Conservation (phyloP, 2,113 vertebrate genomes). For the Anguilla japonica region DNA sequence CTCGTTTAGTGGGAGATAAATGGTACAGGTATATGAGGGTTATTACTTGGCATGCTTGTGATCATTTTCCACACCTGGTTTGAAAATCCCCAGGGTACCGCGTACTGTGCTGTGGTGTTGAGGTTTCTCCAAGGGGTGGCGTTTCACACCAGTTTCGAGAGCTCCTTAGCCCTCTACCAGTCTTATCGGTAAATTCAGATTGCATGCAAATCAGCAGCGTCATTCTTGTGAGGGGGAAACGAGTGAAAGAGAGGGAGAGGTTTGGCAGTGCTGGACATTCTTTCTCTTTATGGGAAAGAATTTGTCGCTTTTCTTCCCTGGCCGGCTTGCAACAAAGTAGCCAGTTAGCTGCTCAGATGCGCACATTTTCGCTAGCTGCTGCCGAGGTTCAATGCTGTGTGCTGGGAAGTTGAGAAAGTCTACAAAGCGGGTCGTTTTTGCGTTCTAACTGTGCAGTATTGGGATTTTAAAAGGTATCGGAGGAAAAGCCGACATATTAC, state of each 20-base stretch:
- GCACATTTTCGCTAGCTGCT: conserved; percentile 37
- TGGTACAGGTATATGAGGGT: too few relatives aligned
- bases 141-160: conserved; percentile 57
- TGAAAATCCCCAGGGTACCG: not conserved
- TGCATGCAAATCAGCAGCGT: conserved; percentile 76
- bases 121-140: conserved; percentile 79
- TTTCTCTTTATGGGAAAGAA: conserved; percentile 49
- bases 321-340: conserved; percentile 65
- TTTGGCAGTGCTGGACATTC: conserved; percentile 55
- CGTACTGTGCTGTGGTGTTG: conserved; percentile 36
- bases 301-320: conserved; percentile 55
- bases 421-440: conserved; percentile 19
- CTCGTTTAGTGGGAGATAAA: too few relatives aligned
- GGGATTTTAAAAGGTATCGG: not conserved
- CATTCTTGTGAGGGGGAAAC: conserved; percentile 40
- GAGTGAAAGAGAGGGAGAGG: conserved; percentile 31
- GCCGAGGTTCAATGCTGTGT: conserved; percentile 33
- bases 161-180: conserved; percentile 44
- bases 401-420: conserved; percentile 46
- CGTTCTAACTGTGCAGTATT: not conserved
- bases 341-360: conserved; percentile 53
- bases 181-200: conserved; percentile 84
- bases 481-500: not conserved
- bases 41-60: too few relatives aligned
- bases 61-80: not conserved